These are phyloP conservation scores for Otolemur crassicaudatus DNA, from an alignment of 2,797 vertebrate species.

Conservation along the genomic window DNA sequence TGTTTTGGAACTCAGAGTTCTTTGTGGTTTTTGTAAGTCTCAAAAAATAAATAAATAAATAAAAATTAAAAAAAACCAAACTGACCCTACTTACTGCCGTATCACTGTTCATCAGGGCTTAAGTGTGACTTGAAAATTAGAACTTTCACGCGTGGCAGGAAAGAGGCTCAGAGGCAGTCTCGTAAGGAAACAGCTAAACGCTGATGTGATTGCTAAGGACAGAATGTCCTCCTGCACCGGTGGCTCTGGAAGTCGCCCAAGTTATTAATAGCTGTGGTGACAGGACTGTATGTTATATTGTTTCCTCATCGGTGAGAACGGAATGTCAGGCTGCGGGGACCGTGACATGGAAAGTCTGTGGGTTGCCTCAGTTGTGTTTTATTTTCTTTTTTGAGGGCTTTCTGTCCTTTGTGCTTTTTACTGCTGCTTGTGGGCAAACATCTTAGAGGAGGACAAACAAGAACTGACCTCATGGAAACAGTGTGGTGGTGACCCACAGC, in stretches of 20 bases:
- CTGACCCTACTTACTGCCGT: background rate
- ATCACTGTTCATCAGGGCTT: slow-evolving; percentile 65
- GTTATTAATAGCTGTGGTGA: slow-evolving; percentile 87
- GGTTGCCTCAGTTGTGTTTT: slow-evolving; percentile 77
- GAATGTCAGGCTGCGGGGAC: slow-evolving; percentile 86
- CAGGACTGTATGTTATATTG: slow-evolving; percentile 85
- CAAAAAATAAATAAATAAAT: slow-evolving; percentile 75
- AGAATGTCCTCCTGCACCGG: slow-evolving; percentile 80
- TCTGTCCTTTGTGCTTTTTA: slow-evolving; percentile 70
- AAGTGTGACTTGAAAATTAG: slow-evolving; percentile 80
- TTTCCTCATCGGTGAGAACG: slow-evolving; percentile 86
- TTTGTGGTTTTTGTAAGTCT: slow-evolving; percentile 64
- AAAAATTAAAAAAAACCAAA: slow-evolving; percentile 58
- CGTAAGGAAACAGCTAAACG: slow-evolving; percentile 70
- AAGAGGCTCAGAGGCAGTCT: slow-evolving; percentile 68
- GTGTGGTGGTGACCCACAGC: background rate
- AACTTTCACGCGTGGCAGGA: slow-evolving; percentile 62
- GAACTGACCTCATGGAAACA: slow-evolving; percentile 27
- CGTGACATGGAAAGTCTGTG: slow-evolving; percentile 86
- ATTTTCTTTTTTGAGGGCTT: slow-evolving; percentile 82
- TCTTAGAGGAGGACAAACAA: background rate
- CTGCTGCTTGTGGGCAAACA: background rate
- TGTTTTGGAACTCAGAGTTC: slow-evolving; percentile 83
- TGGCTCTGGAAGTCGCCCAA: slow-evolving; percentile 82
- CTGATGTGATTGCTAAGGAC: slow-evolving; percentile 80